Percentiles rank a stretch among this genome's conserved stretches.
Evolutionary conservation across 1,140 invertebrate species (phyloP).

Genomic region (Euwallacea similis): DNA sequence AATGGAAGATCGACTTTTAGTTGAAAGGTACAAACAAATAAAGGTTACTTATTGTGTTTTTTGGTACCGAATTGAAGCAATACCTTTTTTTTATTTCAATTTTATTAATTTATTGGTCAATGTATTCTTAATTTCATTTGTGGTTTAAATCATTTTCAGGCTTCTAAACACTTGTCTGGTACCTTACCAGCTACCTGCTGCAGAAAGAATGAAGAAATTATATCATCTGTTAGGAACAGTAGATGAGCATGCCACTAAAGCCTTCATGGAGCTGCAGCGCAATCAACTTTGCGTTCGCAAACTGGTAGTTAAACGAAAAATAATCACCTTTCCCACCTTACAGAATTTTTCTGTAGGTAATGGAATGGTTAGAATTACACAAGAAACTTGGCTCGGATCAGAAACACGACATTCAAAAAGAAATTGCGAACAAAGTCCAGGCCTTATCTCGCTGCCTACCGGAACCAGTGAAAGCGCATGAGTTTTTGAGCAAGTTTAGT

Average conservation of each 20-base stretch:
- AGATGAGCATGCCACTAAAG: constrained; percentile 93
- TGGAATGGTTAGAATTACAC: constrained; percentile 83
- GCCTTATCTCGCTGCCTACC: constrained; percentile 77
- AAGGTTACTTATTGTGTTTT: neutral
- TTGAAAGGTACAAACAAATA: constrained; percentile 66
- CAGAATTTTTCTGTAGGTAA: constrained; percentile 40
- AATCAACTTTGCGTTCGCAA: constrained; percentile 84
- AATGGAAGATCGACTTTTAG: constrained; percentile 80
- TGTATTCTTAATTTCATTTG: neutral
- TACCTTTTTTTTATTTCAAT: neutral
- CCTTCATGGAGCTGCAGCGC: constrained; percentile 93
- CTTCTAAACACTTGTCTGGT: constrained; percentile 95
- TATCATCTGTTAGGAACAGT: constrained; percentile 90
- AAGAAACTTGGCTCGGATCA: constrained; percentile 63
- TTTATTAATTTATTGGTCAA: no score
- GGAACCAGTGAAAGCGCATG: constrained; percentile 88
- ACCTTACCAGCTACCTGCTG: constrained; percentile 84
- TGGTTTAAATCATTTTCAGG: constrained; percentile 11
- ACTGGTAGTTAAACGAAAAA: constrained; percentile 58
- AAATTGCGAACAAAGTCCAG: constrained; percentile 58
- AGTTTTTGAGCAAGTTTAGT: constrained; percentile 90
- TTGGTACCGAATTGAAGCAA: no score
- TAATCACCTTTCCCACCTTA: neutral
- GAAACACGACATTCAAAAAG: constrained; percentile 68
- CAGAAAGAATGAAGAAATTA: constrained; percentile 92